Evolutionary conservation across 2,888 invertebrate genomes (phyloP), one percentile per base, ranked within the genome.

Genomic region (Limnephilus lunatus): DNA sequence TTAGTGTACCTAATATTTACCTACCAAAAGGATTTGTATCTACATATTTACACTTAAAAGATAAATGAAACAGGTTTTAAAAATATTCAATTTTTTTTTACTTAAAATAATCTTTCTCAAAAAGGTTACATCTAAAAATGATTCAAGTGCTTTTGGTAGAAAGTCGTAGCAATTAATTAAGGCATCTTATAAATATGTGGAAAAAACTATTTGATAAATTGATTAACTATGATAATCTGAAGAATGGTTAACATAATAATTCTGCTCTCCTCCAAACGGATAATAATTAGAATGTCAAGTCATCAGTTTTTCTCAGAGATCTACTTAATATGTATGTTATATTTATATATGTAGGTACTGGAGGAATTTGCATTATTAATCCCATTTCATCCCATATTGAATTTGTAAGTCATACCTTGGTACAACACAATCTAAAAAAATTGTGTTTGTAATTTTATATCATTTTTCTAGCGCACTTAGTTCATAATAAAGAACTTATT

Each of bases 1-100:
- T 88, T 91, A 91, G 91, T 91, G 91, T 91, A 91, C 82, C 91
- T 88, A 80, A 91, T 89, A n/a, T 89, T 89, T 32, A 87, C 68
- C 68, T 87, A 87, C 48, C 48, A 87, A n/a, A 87, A 87, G n/a
- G 48, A n/a, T 68, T 87, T 31, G 68, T 68, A 68, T 68, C 68
- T 68, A 48, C 48, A 15, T 48, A 9, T 68, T 25, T n/a, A 68
- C 68, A 68, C 68, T 68, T 68, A 68, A 53, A 48, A 48, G 15
- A 68, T 25, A 9, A 68, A 68, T 68, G 25, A 68, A 68, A 68
- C 68, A 25, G 68, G 25, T 68, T 68, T 68, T 68, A 7, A 68
- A 68, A 68, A 25, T 68, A 68, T 19, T 32, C 11, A 30, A 31
- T 81, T 81, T 14, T 81, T 48, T 48, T 48, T 48, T 48, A 48